Base-by-base conservation (phyloP, 2,113 vertebrate species). In the Oxygymnocypris stewartii region DNA sequence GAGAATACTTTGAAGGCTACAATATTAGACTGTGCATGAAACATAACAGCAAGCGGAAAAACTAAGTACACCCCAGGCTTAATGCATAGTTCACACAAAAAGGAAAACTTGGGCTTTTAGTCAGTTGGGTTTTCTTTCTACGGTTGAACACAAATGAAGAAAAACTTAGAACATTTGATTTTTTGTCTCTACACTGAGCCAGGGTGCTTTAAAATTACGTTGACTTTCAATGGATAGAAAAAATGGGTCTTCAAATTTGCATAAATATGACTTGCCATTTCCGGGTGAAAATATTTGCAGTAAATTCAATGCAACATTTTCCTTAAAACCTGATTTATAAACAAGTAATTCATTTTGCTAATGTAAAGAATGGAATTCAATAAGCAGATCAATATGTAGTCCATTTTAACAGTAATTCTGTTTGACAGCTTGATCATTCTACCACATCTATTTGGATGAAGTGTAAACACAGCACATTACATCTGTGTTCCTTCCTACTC, bases 401-500 rank as follows among this genome's bases (percentile, higher is more conserved):
- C 7, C 40, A 73, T 65, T 59, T 49, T n/a, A 35, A 31, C 49
- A 8, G 8, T 11, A 86, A 71, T 11, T 20, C 51, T 73, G 75
- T 84, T 87, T 74, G 65, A 79, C 63, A 84, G 11, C 18, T 18
- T 76, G 77, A 81, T 80, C 28, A 18, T 63, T 59, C 51, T 54
- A 71, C 20, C 51, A n/a, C 23, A 47, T 49, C 61, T 65, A 59
- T 49, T 74, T 54, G 71, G 28, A 63, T 76, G 44, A 59, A 42
- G 42, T 69, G 78, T 84, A 82, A 85, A 82, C 78, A 88, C 12
- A 20, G 14, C 67, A 25, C 78, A 9, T 14, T 80, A 63, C 77
- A 85, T 87, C 86, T 63, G 86, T 65, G 51, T 71, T 79, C 63
- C 82, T 71, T 79, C 63, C 82, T 67, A 61, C 76, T 79, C 77